These are phyloP conservation scores for Drosophila nannoptera DNA, from an alignment of 1,140 invertebrate genomes.

Conservation along the genomic window DNA sequence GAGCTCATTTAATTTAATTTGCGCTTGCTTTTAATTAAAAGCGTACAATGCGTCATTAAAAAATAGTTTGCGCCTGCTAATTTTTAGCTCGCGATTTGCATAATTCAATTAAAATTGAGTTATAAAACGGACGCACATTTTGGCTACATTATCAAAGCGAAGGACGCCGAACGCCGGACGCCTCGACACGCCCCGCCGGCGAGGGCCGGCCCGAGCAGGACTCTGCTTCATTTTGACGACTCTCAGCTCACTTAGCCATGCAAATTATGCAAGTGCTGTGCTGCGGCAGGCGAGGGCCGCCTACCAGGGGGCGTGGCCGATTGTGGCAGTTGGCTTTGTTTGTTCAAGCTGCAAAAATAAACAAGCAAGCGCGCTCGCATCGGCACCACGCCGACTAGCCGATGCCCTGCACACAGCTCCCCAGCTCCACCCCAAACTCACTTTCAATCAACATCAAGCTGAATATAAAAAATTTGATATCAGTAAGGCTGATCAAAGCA, in stretches of 20 bases:
- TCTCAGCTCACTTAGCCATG: conserved; percentile 45
- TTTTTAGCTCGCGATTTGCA: conserved; percentile 74
- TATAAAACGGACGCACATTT: conserved; percentile 70
- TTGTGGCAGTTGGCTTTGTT: conserved; percentile 53
- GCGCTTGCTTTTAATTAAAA: conserved; percentile 72
- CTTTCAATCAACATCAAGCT: neutral
- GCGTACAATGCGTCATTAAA: conserved; percentile 69
- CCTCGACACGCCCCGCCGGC: neutral
- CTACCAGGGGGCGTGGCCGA: neutral
- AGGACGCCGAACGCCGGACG: neutral
- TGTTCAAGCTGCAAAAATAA: conserved; percentile 74
- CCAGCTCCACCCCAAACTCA: neutral
- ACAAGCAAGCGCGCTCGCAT: neutral
- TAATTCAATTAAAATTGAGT: conserved; percentile 77
- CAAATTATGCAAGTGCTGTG: conserved; percentile 41
- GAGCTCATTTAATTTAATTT: conserved; percentile 71
- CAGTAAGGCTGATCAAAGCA: neutral
- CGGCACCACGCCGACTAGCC: neutral
- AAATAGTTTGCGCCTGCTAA: conserved; percentile 76
- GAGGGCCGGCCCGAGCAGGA: neutral
- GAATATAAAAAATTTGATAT: neutral
- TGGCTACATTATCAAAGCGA: conserved; percentile 23
- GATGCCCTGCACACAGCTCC: neutral
- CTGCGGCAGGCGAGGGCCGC: neutral
- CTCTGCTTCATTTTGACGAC: conserved; percentile 52